phyloP scores from a whole-genome alignment of 2,888 invertebrate species.

The Xanthorhoe spadicearia region DNA sequence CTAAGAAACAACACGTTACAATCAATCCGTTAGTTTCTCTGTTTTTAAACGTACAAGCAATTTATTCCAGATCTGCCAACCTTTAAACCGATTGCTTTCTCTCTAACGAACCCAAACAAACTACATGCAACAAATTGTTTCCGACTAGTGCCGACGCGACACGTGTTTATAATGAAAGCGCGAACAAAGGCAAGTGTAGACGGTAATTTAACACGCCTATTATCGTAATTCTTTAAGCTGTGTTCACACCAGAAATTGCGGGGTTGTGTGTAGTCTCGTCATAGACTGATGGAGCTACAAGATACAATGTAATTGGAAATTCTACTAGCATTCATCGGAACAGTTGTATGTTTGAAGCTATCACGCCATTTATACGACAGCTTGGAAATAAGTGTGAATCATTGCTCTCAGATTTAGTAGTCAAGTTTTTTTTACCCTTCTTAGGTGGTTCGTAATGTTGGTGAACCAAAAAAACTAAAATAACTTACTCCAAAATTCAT shows the following conservation, averaged over 20 bases:
- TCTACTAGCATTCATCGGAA: too few relatives aligned
- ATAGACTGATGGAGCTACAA: not conserved
- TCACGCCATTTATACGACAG: too few relatives aligned
- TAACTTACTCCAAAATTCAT: too few relatives aligned
- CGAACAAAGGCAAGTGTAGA: constrained; percentile 34
- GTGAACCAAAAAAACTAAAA: too few relatives aligned
- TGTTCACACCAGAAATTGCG: constrained; percentile 34
- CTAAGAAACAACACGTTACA: not conserved
- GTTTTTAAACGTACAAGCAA: constrained; percentile 23
- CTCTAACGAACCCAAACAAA: constrained; percentile 44
- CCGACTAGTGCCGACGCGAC: constrained; percentile 43
- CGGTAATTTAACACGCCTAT: constrained; percentile 60
- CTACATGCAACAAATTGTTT: constrained; percentile 42
- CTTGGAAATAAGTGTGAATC: too few relatives aligned
- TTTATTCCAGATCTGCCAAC: constrained; percentile 39
- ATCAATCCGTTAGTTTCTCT: not conserved
- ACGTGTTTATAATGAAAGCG: constrained; percentile 38
- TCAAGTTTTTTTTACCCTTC: too few relatives aligned
- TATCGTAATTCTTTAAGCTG: constrained; percentile 61
- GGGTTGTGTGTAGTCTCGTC: constrained; percentile 5
- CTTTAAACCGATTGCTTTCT: constrained; percentile 42
- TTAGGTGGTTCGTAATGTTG: too few relatives aligned
- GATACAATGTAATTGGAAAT: not conserved
- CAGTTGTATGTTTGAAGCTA: too few relatives aligned
- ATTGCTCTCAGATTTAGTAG: too few relatives aligned